Evolutionary conservation across 2,113 vertebrate species (phyloP).

Genomic region (Lasiurus borealis): DNA sequence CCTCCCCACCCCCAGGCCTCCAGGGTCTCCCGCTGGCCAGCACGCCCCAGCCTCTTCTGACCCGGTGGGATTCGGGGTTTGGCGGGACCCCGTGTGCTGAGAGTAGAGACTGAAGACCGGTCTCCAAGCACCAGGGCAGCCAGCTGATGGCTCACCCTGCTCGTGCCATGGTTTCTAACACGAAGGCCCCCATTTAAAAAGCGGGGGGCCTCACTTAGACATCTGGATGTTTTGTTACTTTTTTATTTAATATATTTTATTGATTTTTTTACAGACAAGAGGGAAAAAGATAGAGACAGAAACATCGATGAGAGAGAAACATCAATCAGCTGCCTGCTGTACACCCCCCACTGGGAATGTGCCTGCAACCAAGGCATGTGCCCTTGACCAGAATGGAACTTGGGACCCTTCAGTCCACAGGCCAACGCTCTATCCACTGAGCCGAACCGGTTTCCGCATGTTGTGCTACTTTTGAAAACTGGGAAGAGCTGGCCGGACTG

Average conservation of each 20-base stretch:
- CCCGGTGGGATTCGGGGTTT: not conserved
- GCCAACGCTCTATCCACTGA: too few relatives aligned
- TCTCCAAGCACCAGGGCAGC: not conserved
- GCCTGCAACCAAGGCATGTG: too few relatives aligned
- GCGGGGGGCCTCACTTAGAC: not conserved
- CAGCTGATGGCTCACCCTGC: not conserved
- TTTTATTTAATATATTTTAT: not conserved
- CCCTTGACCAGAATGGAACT: too few relatives aligned
- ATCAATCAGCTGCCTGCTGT: too few relatives aligned
- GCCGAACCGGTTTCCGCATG: too few relatives aligned
- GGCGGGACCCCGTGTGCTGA: not conserved
- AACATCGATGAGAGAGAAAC: too few relatives aligned
- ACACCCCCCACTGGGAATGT: too few relatives aligned
- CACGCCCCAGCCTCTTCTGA: not conserved
- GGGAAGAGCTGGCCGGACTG: not conserved
- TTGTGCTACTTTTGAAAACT: slow-evolving; percentile 19
- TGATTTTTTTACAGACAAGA: too few relatives aligned
- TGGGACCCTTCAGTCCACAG: too few relatives aligned
- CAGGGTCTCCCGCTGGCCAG: not conserved
- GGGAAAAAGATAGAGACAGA: too few relatives aligned
- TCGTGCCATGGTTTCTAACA: not conserved
- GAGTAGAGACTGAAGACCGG: not conserved
- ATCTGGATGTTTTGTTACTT: not conserved
- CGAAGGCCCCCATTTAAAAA: not conserved
- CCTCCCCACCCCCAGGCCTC: not conserved